These are phyloP conservation scores for Bruchidius siliquastri DNA, from an alignment of 2,888 invertebrate species.

Conservation along the genomic window DNA sequence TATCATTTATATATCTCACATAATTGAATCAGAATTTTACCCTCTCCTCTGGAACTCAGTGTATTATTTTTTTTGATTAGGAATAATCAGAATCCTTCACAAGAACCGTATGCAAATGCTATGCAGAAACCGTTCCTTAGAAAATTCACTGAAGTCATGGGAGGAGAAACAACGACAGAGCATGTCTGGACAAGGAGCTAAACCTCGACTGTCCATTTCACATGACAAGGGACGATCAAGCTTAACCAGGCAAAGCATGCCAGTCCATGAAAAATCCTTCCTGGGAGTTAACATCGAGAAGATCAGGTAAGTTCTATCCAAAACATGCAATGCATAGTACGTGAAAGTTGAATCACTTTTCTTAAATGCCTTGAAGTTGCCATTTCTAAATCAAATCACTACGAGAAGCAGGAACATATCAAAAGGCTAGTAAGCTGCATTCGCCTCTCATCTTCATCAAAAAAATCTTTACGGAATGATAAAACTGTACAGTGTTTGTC, in stretches of 20 bases:
- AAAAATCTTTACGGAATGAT: too few relatives aligned
- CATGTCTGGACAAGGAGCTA: slow-evolving; percentile 49
- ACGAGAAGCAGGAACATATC: too few relatives aligned
- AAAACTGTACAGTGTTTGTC: too few relatives aligned
- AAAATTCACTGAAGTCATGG: slow-evolving; percentile 84
- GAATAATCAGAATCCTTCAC: slow-evolving; percentile 91
- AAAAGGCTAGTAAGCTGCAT: too few relatives aligned
- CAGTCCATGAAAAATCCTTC: slow-evolving; percentile 43
- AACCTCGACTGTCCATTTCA: slow-evolving; percentile 44
- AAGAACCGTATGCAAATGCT: slow-evolving; percentile 97
- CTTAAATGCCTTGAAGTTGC: too few relatives aligned
- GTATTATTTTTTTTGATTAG: neutral
- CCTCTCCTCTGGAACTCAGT: too few relatives aligned
- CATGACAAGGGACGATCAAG: slow-evolving; percentile 44
- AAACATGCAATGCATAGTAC: too few relatives aligned
- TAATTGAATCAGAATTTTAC: too few relatives aligned
- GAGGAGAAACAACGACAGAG: slow-evolving; percentile 74
- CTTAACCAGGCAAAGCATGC: slow-evolving; percentile 46
- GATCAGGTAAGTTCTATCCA: slow-evolving; percentile 22
- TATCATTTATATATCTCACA: too few relatives aligned
- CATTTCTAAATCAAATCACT: too few relatives aligned
- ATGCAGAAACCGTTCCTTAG: slow-evolving; percentile 83
- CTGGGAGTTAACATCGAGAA: slow-evolving; percentile 45
- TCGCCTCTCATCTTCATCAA: too few relatives aligned
- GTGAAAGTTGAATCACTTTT: too few relatives aligned